These are phyloP conservation scores for Lycodopsis pacificus DNA, from an alignment of 2,797 vertebrate genomes.

Conservation along the genomic window DNA sequence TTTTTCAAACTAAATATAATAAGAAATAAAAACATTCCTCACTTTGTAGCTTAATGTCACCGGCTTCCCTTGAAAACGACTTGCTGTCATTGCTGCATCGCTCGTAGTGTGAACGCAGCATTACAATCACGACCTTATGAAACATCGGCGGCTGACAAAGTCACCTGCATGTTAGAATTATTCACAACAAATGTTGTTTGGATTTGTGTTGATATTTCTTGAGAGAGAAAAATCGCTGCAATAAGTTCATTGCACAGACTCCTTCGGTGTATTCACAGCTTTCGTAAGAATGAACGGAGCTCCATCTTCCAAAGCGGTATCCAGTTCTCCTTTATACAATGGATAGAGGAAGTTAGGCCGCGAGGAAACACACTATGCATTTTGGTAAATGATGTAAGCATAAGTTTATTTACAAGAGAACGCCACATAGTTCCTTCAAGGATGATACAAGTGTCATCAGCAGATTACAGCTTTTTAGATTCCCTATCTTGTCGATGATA, in stretches of 20 bases:
- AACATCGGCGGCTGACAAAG: conserved; percentile 19
- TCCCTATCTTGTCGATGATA: conserved; percentile 14
- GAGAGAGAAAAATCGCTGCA: neutral
- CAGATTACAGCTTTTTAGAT: conserved; percentile 10
- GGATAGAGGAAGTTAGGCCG: neutral
- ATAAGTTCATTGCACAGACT: neutral
- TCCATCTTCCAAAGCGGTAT: neutral
- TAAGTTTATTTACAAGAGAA: conserved; percentile 27
- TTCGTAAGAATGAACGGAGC: neutral
- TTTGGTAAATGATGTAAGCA: conserved; percentile 27
- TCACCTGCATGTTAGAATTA: neutral
- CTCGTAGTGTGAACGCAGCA: neutral
- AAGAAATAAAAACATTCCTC: neutral
- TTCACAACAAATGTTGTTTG: neutral
- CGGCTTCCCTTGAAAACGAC: neutral
- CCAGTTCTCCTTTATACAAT: neutral
- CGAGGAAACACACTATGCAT: neutral
- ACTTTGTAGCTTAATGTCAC: neutral
- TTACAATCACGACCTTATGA: conserved; percentile 3
- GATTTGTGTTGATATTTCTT: neutral
- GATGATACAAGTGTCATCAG: conserved; percentile 31
- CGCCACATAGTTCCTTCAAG: conserved; percentile 9
- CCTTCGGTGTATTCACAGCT: neutral
- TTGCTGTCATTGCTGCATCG: neutral
- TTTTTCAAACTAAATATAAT: neutral